These are phyloP conservation scores for Spatulosminthurus flaviceps DNA, from an alignment of 2,888 invertebrate genomes.

Conservation along the genomic window DNA sequence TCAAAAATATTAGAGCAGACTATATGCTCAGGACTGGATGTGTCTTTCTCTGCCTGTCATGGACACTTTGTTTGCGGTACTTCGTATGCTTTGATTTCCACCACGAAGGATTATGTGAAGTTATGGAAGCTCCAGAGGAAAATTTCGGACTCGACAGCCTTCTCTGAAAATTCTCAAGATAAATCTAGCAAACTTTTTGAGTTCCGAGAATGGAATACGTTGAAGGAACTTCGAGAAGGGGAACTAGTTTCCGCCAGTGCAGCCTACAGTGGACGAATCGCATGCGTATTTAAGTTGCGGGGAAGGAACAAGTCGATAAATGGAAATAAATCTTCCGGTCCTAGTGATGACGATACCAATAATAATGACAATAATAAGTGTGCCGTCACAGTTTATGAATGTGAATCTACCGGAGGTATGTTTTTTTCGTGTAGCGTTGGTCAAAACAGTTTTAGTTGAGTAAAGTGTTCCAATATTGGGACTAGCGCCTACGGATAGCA, in stretches of 20 bases:
- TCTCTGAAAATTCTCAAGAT: conserved; percentile 16
- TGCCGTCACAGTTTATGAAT: conserved; percentile 94
- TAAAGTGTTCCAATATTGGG: too few relatives aligned
- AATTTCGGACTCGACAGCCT: conserved; percentile 24
- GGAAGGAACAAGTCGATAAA: conserved; percentile 69
- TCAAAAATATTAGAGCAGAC: conserved; percentile 60
- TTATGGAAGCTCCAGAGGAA: conserved; percentile 61
- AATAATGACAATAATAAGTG: conserved; percentile 54
- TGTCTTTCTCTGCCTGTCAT: conserved; percentile 62
- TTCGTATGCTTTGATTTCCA: conserved; percentile 62
- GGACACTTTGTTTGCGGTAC: conserved; percentile 64
- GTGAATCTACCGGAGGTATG: conserved; percentile 94
- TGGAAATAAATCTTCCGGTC: conserved; percentile 43
- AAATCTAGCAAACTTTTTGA: conserved; percentile 35
- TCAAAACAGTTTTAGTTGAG: too few relatives aligned
- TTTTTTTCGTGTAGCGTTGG: too few relatives aligned
- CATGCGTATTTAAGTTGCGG: conserved; percentile 91
- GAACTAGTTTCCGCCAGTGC: conserved; percentile 89
- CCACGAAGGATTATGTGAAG: conserved; percentile 60
- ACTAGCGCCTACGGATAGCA: too few relatives aligned
- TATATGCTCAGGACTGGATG: conserved; percentile 57
- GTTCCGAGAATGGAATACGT: conserved; percentile 61
- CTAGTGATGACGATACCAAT: conserved; percentile 23
- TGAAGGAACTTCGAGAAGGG: conserved; percentile 51
- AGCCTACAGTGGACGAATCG: conserved; percentile 96